These are phyloP conservation scores for Hemibagrus wyckioides DNA, from an alignment of 2,113 vertebrate species.

Conservation along the genomic window DNA sequence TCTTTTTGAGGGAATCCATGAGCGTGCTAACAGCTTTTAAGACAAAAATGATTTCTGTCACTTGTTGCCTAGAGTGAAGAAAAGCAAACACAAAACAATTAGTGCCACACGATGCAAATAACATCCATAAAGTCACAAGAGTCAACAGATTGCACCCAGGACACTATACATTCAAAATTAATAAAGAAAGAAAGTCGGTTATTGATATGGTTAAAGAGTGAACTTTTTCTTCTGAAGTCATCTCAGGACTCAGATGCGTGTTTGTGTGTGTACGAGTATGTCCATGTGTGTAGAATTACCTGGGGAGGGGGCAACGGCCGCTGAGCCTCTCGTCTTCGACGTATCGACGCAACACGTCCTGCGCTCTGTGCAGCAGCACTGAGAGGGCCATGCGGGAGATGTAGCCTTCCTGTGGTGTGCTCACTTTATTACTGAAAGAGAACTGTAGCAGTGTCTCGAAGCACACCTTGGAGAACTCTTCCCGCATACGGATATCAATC, in stretches of 20 bases:
- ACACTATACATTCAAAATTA: neutral
- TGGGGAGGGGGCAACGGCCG: constrained; percentile 95
- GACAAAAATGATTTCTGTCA: constrained; percentile 99
- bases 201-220: neutral
- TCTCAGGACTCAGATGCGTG: neutral
- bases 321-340: constrained; percentile 95
- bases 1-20: constrained; percentile 99
- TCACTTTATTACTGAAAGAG: constrained; percentile 97
- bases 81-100: neutral
- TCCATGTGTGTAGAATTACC: constrained; percentile 67
- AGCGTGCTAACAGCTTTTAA: constrained; percentile 98
- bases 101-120: neutral
- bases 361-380: constrained; percentile 91
- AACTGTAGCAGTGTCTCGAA: constrained; percentile 98
- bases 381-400: constrained; percentile 98
- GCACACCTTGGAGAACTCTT: constrained; percentile 98
- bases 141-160: neutral
- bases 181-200: neutral
- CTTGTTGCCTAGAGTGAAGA: constrained; percentile 86
- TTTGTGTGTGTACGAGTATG: neutral
- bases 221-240: neutral
- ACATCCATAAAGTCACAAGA: neutral
- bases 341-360: constrained; percentile 91
- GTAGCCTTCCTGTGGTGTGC: constrained; percentile 96
- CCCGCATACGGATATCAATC: constrained; percentile 94